phyloP scores from a whole-genome alignment of 2,888 invertebrate species.

The Hoplodrina blanda region DNA sequence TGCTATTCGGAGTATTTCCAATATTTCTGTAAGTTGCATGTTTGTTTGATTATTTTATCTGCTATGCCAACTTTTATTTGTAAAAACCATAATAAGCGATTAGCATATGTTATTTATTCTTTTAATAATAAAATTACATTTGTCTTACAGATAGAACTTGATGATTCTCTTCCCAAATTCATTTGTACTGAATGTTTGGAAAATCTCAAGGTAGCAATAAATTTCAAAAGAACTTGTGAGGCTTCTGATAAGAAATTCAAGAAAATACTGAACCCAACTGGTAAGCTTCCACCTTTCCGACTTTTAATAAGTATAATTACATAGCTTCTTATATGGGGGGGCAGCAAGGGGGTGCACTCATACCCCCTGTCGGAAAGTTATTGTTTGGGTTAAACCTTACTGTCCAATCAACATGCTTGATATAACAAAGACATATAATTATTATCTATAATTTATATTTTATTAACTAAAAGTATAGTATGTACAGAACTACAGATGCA shows the following conservation, averaged over 20 bases:
- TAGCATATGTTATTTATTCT: not conserved
- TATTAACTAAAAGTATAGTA: too few species aligned
- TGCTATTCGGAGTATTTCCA: slow-evolving; percentile 81
- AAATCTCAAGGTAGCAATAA: slow-evolving; percentile 78
- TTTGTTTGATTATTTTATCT: not conserved
- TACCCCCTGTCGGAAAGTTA: too few species aligned
- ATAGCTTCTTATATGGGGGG: not conserved
- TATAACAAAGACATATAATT: too few species aligned
- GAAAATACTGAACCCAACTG: slow-evolving; percentile 83
- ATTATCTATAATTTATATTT: too few species aligned
- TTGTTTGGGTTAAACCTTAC: too few species aligned
- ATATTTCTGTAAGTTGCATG: slow-evolving; percentile 79
- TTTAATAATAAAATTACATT: slow-evolving; percentile 2
- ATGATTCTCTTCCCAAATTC: slow-evolving; percentile 86
- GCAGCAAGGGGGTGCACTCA: too few species aligned
- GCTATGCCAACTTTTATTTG: not conserved
- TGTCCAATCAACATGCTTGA: too few species aligned
- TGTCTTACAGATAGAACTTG: slow-evolving; percentile 78
- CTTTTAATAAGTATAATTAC: not conserved
- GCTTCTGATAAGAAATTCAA: slow-evolving; percentile 82
- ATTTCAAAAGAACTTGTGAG: slow-evolving; percentile 84
- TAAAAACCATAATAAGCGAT: not conserved
- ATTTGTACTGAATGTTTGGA: slow-evolving; percentile 85
- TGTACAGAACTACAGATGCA: too few species aligned
- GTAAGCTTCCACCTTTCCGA: slow-evolving; percentile 62